These are phyloP conservation scores for Helicoverpa zea DNA, from an alignment of 1,140 invertebrate genomes.

Conservation along the genomic window DNA sequence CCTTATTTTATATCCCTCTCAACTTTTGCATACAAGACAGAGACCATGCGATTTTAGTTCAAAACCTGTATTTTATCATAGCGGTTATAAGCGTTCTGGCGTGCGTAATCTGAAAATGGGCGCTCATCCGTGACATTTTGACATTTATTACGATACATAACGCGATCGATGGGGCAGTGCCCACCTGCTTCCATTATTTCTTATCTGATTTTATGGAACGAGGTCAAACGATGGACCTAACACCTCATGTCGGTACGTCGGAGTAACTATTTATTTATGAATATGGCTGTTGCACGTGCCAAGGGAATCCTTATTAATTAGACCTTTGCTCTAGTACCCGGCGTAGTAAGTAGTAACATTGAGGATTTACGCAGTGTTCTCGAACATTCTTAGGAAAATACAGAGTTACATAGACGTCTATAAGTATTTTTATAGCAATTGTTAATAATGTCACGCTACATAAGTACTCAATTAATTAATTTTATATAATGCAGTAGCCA, in stretches of 20 bases:
- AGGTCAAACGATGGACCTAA: slow-evolving; percentile 61
- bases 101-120: slow-evolving; percentile 43
- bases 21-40: slow-evolving; percentile 24
- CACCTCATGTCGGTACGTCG: background rate
- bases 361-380: background rate
- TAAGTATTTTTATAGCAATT: too few species aligned
- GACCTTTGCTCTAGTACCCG: slow-evolving; percentile 3
- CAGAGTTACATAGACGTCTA: too few species aligned
- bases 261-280: slow-evolving; percentile 50
- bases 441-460: too few species aligned
- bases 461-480: too few species aligned
- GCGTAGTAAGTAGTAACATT: background rate
- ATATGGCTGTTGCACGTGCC: slow-evolving; percentile 25
- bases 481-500: too few species aligned
- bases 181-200: slow-evolving; percentile 65
- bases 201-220: slow-evolving; percentile 69
- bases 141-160: slow-evolving; percentile 57
- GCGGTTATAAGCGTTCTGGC: slow-evolving; percentile 23
- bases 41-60: slow-evolving; percentile 21
- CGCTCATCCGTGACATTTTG: slow-evolving; percentile 53
- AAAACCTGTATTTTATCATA: slow-evolving; percentile 43
- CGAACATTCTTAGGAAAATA: background rate
- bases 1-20: slow-evolving; percentile 39
- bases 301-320: slow-evolving; percentile 33
- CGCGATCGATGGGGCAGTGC: slow-evolving; percentile 58